phyloP scores from a whole-genome alignment of 1,140 invertebrate genomes.

The Dendrolimus punctatus region DNA sequence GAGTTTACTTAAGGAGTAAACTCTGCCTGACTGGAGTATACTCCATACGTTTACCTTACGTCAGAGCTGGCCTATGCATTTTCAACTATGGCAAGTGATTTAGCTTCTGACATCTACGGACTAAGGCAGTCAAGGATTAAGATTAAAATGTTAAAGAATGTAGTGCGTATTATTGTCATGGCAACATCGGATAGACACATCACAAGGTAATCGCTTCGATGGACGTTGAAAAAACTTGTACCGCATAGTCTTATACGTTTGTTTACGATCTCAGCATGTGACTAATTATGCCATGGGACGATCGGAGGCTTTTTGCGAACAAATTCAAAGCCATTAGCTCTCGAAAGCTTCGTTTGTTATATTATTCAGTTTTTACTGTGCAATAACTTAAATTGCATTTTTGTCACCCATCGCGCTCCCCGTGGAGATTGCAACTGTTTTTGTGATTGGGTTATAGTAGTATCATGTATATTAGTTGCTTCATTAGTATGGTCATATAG shows the following conservation, averaged over 20 bases:
- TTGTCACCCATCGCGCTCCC: constrained; percentile 44
- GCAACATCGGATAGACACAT: constrained; percentile 34
- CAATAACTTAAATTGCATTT: constrained; percentile 63
- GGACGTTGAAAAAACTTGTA: constrained; percentile 16
- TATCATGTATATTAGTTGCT: constrained; percentile 39
- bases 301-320: constrained; percentile 39
- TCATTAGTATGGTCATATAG: constrained; percentile 27
- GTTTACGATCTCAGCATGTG: constrained; percentile 32
- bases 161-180: not conserved
- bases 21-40: too few relatives aligned
- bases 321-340: constrained; percentile 20
- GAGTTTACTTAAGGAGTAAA: too few relatives aligned
- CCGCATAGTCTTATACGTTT: not conserved
- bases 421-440: constrained; percentile 26
- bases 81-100: too few relatives aligned
- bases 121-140: too few relatives aligned
- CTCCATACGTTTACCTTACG: too few relatives aligned
- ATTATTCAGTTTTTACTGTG: constrained; percentile 53
- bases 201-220: constrained; percentile 23
- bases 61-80: too few relatives aligned
- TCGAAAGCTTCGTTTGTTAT: constrained; percentile 23
- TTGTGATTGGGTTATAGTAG: constrained; percentile 29
- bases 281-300: constrained; percentile 53
- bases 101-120: too few relatives aligned
- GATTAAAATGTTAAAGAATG: too few relatives aligned